Percentiles rank a stretch among this genome's conserved stretches.
These are phyloP conservation scores for Chouioia cunea DNA, from an alignment of 2,888 invertebrate genomes.

Conservation along the genomic window DNA sequence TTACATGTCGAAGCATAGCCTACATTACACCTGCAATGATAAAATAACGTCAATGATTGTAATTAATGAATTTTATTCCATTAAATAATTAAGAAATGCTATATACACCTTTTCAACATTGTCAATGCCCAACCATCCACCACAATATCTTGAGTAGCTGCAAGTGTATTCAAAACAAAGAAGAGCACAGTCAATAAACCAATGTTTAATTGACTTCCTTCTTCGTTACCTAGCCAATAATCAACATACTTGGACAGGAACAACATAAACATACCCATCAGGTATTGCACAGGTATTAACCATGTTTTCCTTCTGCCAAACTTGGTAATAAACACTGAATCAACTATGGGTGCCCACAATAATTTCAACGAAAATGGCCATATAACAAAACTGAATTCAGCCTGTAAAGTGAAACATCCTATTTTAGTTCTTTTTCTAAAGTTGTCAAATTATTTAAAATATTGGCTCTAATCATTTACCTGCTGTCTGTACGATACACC, in stretches of 20 bases:
- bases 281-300: conserved; percentile 94
- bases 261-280: conserved; percentile 92
- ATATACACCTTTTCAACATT: conserved; percentile 88
- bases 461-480: conserved; percentile 64
- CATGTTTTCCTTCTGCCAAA: conserved; percentile 96
- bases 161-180: conserved; percentile 92
- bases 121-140: conserved; percentile 99
- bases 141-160: conserved; percentile 99
- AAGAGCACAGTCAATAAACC: conserved; percentile 86
- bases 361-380: conserved; percentile 95
- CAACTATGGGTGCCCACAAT: conserved; percentile 98
- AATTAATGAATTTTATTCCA: background rate
- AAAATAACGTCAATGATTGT: background rate
- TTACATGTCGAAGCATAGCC: conserved; percentile 99
- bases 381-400: conserved; percentile 91
- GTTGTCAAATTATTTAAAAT: background rate
- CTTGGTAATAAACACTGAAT: conserved; percentile 84
- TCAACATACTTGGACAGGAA: conserved; percentile 82
- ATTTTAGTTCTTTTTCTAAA: background rate
- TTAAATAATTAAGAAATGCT: background rate
- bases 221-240: conserved; percentile 81
- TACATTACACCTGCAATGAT: conserved; percentile 82
- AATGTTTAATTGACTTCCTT: conserved; percentile 75
- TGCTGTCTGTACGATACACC: conserved; percentile 96
- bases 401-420: conserved; percentile 71